Percentiles rank a stretch among this genome's conserved stretches.
These are phyloP conservation scores for Indicator maculatus DNA, from an alignment of 2,113 vertebrate species.

Conservation along the genomic window DNA sequence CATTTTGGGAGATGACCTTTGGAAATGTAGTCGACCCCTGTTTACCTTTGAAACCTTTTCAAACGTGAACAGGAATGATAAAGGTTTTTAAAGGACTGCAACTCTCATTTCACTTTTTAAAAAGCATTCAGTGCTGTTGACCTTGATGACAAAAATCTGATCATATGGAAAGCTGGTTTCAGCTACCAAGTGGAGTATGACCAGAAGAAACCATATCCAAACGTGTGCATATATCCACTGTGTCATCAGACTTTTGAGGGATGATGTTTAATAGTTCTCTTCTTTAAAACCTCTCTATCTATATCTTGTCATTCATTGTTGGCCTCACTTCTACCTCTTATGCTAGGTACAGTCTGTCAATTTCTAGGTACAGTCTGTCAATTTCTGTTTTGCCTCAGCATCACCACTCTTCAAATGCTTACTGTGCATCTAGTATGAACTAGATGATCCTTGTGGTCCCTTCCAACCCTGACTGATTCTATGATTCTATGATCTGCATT, in stretches of 20 bases:
- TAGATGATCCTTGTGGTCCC: no score
- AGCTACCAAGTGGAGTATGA: fast-evolving
- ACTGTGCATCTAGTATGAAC: neutral
- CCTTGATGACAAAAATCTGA: neutral
- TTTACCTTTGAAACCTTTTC: neutral
- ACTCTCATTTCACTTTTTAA: neutral
- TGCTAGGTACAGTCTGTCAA: neutral
- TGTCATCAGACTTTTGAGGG: neutral
- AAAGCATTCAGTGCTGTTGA: fast-evolving
- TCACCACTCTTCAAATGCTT: neutral
- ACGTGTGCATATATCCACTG: neutral
- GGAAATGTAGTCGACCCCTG: neutral
- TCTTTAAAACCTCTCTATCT: neutral
- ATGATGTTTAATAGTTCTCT: neutral
- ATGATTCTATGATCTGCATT: neutral
- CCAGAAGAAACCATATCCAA: neutral
- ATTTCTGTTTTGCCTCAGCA: neutral
- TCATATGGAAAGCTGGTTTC: neutral
- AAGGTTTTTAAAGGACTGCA: neutral
- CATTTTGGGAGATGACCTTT: neutral
- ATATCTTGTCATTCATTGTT: neutral
- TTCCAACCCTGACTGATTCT: no score
- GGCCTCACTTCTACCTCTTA: neutral
- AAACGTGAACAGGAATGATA: neutral
- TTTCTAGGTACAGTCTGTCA: neutral